Evolutionary conservation across 2,888 invertebrate genomes (phyloP).

Genomic region (Neuroscelio doddi): DNA sequence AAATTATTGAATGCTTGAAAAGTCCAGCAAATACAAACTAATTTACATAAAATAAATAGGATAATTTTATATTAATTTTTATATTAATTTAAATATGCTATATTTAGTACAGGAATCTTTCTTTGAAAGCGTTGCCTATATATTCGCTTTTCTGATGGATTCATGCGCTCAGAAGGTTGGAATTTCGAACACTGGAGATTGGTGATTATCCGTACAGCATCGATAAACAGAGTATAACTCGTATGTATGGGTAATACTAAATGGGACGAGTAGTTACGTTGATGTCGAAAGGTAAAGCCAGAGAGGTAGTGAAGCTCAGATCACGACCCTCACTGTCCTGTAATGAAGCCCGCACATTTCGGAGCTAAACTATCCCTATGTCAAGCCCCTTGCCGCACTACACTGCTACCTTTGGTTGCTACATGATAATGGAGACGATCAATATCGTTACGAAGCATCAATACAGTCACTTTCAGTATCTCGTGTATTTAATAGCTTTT

Average conservation of each 20-base stretch:
- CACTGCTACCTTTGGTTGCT: conserved; percentile 26
- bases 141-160: too few relatives aligned
- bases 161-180: conserved; percentile 26
- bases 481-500: too few relatives aligned
- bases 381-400: conserved; percentile 34
- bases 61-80: too few relatives aligned
- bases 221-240: conserved; percentile 53
- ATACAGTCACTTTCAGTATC: conserved; percentile 19
- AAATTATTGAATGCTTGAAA: too few relatives aligned
- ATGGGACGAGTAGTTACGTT: conserved; percentile 21
- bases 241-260: conserved; percentile 12
- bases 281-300: conserved; percentile 27
- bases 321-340: conserved; percentile 48
- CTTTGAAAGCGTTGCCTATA: too few relatives aligned
- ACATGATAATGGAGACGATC: conserved; percentile 31
- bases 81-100: too few relatives aligned
- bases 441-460: conserved; percentile 16
- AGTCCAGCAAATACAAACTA: too few relatives aligned
- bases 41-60: too few relatives aligned
- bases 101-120: too few relatives aligned
- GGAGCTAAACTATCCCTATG: conserved; percentile 20
- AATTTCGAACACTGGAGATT: conserved; percentile 36
- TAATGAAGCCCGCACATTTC: conserved; percentile 53
- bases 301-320: conserved; percentile 34
- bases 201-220: conserved; percentile 64